Base-by-base conservation (phyloP, 2,113 vertebrate species). In the Neogobius melanostomus region DNA sequence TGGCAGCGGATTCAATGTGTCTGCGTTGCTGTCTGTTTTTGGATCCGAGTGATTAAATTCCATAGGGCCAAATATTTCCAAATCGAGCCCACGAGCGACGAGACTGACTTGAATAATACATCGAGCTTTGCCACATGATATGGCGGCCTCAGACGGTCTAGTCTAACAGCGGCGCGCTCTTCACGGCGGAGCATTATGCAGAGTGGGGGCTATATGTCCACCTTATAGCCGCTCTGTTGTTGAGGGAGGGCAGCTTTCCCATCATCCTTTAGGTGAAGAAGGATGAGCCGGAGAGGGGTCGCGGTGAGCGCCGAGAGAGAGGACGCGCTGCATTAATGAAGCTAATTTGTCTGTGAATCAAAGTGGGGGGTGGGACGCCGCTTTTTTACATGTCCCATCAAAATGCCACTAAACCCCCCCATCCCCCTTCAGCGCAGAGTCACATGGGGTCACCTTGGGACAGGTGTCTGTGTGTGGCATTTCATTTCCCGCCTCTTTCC, bases 261-360 rank as follows among this genome's bases (percentile, higher is more conserved):
- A 85, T 89, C 85, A 84, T 89, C 77, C 85, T 89, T 76, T 80
- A 71, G 74, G 81, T 82, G 76, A 77, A 77, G 82, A 85, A 80
- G 77, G 75, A 85, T 81, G 79, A 77, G 80, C 73, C 77, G 62
- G 66, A 79, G 14, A 61, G 65, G 72, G 80, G 86, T 83, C 75
- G 56, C 17, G 68, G 78, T 17, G 83, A 80, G 73, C 81, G 15
- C 64, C 50, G 71, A 43, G 75, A 82, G 75, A 82, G 79, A 82
- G 81, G 71, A 85, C 66, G 80, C 68, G 64, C 72, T 71, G 86
- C 82, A 85, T 85, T 83, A 88, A 88, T 88, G 85, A 86, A 88
- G 82, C 83, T 87, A 79, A 90, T 91, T 90, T 90, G 86, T 87
- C 82, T 77, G 79, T 53, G 81, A 83, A 88, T 89, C 83, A 84